phyloP scores from a whole-genome alignment of 2,888 invertebrate species.

The Drosophila mercatorum region DNA sequence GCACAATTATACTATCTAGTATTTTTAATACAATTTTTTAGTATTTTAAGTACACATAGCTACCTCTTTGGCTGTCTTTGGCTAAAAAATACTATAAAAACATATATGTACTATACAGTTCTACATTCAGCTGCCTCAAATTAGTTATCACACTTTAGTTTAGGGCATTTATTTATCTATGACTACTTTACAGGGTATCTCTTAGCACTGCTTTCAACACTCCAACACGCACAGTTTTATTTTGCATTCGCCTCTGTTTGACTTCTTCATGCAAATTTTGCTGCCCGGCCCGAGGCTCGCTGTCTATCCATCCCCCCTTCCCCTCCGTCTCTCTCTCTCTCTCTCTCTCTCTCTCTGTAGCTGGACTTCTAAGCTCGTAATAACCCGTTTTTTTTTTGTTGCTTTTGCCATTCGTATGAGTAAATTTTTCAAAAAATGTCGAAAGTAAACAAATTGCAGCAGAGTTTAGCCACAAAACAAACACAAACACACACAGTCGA shows the following conservation, averaged over 20 bases:
- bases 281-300: conserved; percentile 23
- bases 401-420: conserved; percentile 9
- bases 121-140: too few species aligned
- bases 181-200: not conserved
- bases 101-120: too few species aligned
- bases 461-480: conserved; percentile 65
- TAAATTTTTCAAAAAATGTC: conserved; percentile 73
- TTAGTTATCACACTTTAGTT: too few species aligned
- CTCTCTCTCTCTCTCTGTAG: not conserved
- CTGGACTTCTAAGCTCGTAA: conserved; percentile 68
- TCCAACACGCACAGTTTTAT: conserved; percentile 5
- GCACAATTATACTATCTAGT: too few species aligned
- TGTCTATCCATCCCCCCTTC: not conserved
- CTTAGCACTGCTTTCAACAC: not conserved
- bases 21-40: too few species aligned
- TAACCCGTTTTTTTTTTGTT: conserved; percentile 62
- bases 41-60: too few species aligned
- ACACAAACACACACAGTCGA: conserved; percentile 20
- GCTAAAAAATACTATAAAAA: too few species aligned
- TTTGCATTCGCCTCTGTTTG: conserved; percentile 23
- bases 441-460: conserved; percentile 80
- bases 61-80: too few species aligned
- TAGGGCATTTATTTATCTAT: not conserved
- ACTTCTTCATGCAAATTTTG: conserved; percentile 67
- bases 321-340: not conserved